Conservation (phyloP, 2,888 invertebrate species). For the Cynaeus angustus region DNA sequence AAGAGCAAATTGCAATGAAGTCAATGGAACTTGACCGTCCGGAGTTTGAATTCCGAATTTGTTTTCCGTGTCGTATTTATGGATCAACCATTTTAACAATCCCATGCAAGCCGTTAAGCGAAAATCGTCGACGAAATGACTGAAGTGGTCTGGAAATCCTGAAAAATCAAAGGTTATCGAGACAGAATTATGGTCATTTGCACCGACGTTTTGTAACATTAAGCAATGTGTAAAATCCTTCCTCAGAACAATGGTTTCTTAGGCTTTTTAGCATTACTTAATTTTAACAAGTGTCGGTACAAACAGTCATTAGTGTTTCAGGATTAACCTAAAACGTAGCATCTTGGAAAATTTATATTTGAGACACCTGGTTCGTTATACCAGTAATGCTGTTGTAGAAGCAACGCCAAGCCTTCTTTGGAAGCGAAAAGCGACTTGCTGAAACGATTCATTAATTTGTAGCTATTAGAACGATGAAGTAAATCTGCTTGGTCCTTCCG, state of each 20-base stretch:
- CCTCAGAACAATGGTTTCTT: too few species aligned
- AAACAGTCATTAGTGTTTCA: too few species aligned
- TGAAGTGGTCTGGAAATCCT: conserved; percentile 85
- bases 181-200: not conserved
- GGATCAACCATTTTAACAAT: conserved; percentile 85
- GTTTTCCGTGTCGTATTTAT: conserved; percentile 70
- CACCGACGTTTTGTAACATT: too few species aligned
- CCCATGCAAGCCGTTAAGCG: conserved; percentile 91
- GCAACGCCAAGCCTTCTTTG: conserved; percentile 89
- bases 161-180: conserved; percentile 2
- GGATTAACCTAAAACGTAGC: conserved; percentile 81
- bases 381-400: conserved; percentile 89
- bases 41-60: conserved; percentile 74
- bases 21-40: conserved; percentile 82
- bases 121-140: conserved; percentile 91
- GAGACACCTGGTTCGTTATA: conserved; percentile 88
- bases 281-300: too few species aligned
- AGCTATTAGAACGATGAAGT: conserved; percentile 76
- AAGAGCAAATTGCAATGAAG: conserved; percentile 87
- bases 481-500: conserved; percentile 88
- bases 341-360: conserved; percentile 88
- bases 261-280: too few species aligned
- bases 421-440: conserved; percentile 92
- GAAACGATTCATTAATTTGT: conserved; percentile 86
- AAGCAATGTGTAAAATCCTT: too few species aligned